phyloP scores from a whole-genome alignment of 2,113 vertebrate species.

The Amphilophus citrinellus region DNA sequence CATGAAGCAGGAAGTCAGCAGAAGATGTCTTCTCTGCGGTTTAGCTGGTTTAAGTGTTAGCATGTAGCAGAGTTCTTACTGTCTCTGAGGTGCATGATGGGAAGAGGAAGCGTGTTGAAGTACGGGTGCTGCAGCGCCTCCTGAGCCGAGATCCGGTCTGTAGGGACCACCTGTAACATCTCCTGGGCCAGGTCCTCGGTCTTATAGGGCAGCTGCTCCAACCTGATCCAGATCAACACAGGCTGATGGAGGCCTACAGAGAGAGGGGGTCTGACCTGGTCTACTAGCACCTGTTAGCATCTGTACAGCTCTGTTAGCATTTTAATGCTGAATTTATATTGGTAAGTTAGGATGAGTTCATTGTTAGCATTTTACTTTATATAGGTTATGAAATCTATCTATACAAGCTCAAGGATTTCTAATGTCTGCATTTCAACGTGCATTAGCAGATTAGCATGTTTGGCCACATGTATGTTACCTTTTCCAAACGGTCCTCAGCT shows the following conservation, averaged over 20 bases:
- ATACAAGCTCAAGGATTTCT: neutral
- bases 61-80: constrained; percentile 69
- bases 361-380: neutral
- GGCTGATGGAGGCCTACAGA: neutral
- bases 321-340: no score
- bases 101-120: constrained; percentile 86
- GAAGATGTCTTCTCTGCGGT: neutral
- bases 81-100: constrained; percentile 85
- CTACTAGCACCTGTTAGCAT: neutral
- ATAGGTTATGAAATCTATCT: no score
- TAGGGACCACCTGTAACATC: constrained; percentile 84
- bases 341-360: neutral
- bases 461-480: constrained; percentile 76
- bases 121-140: constrained; percentile 84
- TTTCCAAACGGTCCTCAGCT: constrained; percentile 85
- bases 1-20: neutral
- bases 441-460: neutral
- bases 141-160: constrained; percentile 81
- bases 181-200: constrained; percentile 87
- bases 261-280: neutral
- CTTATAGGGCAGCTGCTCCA: constrained; percentile 83
- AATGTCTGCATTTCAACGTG: neutral
- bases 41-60: neutral
- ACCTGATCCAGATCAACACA: constrained; percentile 70
- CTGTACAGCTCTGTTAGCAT: no score